phyloP scores from a whole-genome alignment of 1,140 invertebrate genomes.

The Bactericera cockerelli region DNA sequence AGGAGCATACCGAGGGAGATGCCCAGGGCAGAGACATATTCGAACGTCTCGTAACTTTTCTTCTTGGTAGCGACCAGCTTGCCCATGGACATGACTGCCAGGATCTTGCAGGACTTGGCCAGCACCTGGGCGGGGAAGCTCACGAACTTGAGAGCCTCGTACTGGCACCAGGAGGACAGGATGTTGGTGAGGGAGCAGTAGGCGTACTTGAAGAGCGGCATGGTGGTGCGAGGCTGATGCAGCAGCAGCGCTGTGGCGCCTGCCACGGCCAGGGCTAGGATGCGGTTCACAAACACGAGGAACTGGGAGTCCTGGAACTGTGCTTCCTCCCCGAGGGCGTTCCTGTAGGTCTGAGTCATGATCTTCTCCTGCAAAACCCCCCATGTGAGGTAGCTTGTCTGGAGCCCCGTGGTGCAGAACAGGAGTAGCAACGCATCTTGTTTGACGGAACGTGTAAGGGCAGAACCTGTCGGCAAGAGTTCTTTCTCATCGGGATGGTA shows the following conservation, averaged over 20 bases:
- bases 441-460: slow-evolving; percentile 8
- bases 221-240: slow-evolving; percentile 51
- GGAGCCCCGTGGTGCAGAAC: slow-evolving; percentile 76
- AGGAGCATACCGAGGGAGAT: slow-evolving; percentile 87
- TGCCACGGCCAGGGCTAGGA: slow-evolving; percentile 66
- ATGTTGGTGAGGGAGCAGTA: slow-evolving; percentile 96
- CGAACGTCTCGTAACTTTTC: slow-evolving; percentile 78
- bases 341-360: slow-evolving; percentile 66
- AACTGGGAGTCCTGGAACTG: slow-evolving; percentile 87
- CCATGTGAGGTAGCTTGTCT: slow-evolving; percentile 84
- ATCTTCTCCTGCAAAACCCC: slow-evolving; percentile 87
- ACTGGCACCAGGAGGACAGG: slow-evolving; percentile 98
- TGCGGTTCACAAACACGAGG: slow-evolving; percentile 83
- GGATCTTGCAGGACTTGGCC: slow-evolving; percentile 86
- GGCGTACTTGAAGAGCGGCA: slow-evolving; percentile 90
- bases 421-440: slow-evolving; percentile 34
- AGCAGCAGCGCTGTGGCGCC: slow-evolving; percentile 39
- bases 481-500: slow-evolving; percentile 13
- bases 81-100: slow-evolving; percentile 98
- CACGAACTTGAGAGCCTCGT: slow-evolving; percentile 96
- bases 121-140: slow-evolving; percentile 94
- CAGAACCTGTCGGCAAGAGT: background rate
- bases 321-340: slow-evolving; percentile 38
- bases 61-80: slow-evolving; percentile 67
- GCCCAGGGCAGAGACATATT: slow-evolving; percentile 77